Evolutionary conservation across 2,797 vertebrate species (phyloP).

Genomic region (Melanogrammus aeglefinus): DNA sequence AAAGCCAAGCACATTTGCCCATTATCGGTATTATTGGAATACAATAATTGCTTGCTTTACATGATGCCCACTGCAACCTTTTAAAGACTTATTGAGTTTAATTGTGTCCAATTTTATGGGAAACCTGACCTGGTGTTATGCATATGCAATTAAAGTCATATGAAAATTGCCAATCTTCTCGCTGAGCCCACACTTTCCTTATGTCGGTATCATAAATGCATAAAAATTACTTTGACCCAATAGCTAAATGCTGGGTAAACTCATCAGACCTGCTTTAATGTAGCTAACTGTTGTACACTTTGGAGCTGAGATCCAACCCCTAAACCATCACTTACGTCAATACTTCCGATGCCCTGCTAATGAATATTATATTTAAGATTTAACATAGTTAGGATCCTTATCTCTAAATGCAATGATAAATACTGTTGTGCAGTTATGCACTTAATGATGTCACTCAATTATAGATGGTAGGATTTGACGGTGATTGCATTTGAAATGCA

Average conservation of each 20-base stretch:
- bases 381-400: conserved; percentile 11
- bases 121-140: neutral
- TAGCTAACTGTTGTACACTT: neutral
- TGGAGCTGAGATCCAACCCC: neutral
- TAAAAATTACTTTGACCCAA: neutral
- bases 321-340: neutral
- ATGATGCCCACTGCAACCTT: neutral
- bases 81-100: neutral
- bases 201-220: neutral
- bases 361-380: neutral
- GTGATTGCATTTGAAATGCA: conserved; percentile 80
- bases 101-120: neutral
- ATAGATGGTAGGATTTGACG: conserved; percentile 60
- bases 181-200: neutral
- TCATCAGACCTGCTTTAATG: conserved; percentile 3
- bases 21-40: neutral
- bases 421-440: conserved; percentile 45
- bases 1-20: neutral
- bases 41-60: neutral
- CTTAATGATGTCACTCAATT: conserved; percentile 67
- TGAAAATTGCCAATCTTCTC: neutral
- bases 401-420: conserved; percentile 26
- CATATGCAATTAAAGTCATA: neutral
- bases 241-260: conserved; percentile 3
- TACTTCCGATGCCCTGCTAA: neutral